A percentile compares a stretch with the other conserved stretches of the same genome.
Evolutionary conservation across 2,888 invertebrate species (phyloP).

Genomic region (Polydesmus complanatus): DNA sequence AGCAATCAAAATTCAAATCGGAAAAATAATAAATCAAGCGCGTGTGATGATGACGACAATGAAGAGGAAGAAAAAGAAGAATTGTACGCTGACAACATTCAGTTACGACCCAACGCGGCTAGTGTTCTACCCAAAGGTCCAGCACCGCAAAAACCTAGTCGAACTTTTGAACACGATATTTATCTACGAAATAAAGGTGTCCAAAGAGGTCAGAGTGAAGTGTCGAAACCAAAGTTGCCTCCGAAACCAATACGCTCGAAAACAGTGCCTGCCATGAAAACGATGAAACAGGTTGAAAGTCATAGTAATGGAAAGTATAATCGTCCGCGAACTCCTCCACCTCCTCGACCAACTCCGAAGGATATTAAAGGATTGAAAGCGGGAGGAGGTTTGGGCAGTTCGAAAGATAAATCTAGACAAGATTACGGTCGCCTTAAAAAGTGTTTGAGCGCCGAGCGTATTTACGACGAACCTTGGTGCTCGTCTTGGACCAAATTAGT

Average conservation of each 20-base stretch:
- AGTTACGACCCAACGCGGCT: background rate
- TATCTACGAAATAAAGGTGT: background rate
- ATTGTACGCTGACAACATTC: background rate
- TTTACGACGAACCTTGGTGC: slow-evolving; percentile 11
- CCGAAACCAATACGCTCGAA: background rate
- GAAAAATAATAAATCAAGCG: background rate
- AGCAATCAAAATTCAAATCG: too few relatives aligned
- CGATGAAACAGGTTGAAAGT: background rate
- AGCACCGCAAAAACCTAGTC: background rate
- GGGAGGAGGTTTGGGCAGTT: background rate
- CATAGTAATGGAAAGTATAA: background rate
- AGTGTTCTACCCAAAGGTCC: background rate
- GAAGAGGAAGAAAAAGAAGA: background rate
- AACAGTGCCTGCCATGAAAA: background rate
- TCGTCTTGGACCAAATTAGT: background rate
- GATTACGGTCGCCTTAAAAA: slow-evolving; percentile 1
- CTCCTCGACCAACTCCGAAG: background rate
- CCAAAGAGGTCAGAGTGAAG: background rate
- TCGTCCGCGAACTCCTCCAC: background rate
- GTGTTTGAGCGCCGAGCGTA: slow-evolving; percentile 5
- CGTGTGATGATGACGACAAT: background rate
- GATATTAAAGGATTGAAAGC: background rate
- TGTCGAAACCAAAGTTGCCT: background rate
- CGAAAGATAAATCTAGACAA: background rate
- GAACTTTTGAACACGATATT: background rate